Base-by-base conservation (phyloP, 2,113 vertebrate species). In the Urocolius indicus region DNA sequence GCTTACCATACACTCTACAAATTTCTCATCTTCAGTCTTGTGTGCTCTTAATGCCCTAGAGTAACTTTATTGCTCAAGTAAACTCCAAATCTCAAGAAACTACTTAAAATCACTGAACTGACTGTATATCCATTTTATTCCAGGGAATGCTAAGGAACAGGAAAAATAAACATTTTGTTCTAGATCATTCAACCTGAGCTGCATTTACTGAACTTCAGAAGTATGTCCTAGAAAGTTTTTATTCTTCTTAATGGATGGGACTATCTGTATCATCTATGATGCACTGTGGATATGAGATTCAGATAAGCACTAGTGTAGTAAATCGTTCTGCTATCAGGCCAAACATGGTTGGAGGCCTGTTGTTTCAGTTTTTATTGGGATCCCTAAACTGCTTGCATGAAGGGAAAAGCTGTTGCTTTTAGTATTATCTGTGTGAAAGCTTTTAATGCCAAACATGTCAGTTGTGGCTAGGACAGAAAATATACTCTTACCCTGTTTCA, bases 141-240 rank as follows among this genome's bases (percentile, higher is more conserved):
- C 41, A 92, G 36, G 51, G 46, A n/a, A 94, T 88, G 62, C 73
- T 92, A 86, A 95, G 22, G 34, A 92, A 61, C 16, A 82, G 26
- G 13, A 23, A 54, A 82, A 89, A 61, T 27, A 81, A 91, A 46
- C 7, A 18, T 82, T 92, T 83, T 80, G 30, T 45, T 89, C 45
- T 77, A 38, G 20, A 69, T 89, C 46, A n/a, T 84, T 91, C 55
- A 74, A 4, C 34, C 6, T 66, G 23, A 71, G 51, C 23, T 58
- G 12, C 9, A 4, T 73, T 93, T 65, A 43, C n/a, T 84, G 41
- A 84, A 87, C 45, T 52, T 74, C 32, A 89, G 19, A 48, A 21
- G 2, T 41, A 32, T 49, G 38, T 36, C 29, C 6, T 10, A 72
- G 77, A 91, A 93, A 43, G 29, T 23, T 29, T 34, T 30, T 49